phyloP scores from a whole-genome alignment of 2,113 vertebrate genomes.

The Macheiramphus alcinus region DNA sequence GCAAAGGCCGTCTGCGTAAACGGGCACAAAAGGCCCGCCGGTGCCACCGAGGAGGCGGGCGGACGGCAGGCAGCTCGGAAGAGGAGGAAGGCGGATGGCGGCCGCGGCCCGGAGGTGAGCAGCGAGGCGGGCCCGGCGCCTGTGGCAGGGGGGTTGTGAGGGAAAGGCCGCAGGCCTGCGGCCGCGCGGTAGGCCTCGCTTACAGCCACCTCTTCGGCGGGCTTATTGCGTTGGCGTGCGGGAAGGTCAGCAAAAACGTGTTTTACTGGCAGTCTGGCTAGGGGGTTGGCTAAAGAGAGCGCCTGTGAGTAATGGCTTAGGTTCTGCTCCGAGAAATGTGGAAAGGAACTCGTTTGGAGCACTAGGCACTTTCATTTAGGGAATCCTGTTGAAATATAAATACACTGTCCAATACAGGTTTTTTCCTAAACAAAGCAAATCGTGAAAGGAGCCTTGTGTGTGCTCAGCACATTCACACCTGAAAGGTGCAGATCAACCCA shows the following conservation, averaged over 20 bases:
- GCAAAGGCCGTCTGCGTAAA: background rate
- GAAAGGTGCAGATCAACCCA: background rate
- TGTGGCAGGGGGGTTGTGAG: rapidly evolving
- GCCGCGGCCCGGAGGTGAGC: background rate
- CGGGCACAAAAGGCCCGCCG: background rate
- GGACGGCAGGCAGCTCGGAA: background rate
- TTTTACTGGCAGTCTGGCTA: rapidly evolving
- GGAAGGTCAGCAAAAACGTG: rapidly evolving
- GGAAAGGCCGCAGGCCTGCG: rapidly evolving
- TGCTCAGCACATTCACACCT: background rate
- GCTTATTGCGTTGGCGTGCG: rapidly evolving
- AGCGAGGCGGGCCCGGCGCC: background rate
- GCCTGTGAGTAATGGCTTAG: rapidly evolving
- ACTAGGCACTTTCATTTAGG: rapidly evolving
- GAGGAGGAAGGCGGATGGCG: background rate
- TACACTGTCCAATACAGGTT: rapidly evolving
- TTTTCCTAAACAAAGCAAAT: background rate
- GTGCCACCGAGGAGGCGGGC: background rate
- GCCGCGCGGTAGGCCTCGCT: rapidly evolving
- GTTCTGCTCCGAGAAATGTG: rapidly evolving
- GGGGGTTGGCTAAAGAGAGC: rapidly evolving
- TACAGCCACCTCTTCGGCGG: rapidly evolving
- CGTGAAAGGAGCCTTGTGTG: rapidly evolving
- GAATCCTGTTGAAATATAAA: background rate
- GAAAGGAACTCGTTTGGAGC: rapidly evolving